These are phyloP conservation scores for Hyla sarda DNA, from an alignment of 2,113 vertebrate species.

Conservation along the genomic window DNA sequence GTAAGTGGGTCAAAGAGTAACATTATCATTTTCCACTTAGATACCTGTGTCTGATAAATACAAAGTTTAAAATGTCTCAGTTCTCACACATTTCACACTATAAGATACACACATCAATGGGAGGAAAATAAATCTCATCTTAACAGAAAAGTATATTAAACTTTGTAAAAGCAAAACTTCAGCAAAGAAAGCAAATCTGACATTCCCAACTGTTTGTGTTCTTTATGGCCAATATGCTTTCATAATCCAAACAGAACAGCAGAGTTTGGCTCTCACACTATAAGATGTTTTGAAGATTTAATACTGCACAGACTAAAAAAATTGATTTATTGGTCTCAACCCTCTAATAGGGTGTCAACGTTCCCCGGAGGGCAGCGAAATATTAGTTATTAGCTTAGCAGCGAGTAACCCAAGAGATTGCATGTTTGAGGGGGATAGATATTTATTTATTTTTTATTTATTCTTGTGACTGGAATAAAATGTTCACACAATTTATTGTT, in stretches of 20 bases:
- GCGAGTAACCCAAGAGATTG: constrained; percentile 34
- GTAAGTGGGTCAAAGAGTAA: neutral
- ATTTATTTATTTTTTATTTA: constrained; percentile 32
- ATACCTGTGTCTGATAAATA: neutral
- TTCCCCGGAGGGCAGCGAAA: constrained; percentile 36
- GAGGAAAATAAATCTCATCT: neutral
- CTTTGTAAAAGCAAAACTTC: constrained; percentile 48
- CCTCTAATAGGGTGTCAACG: constrained; percentile 55
- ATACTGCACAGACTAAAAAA: constrained; percentile 55
- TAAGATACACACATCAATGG: neutral
- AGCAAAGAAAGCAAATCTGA: constrained; percentile 59
- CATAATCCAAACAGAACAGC: constrained; percentile 60
- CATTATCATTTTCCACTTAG: neutral
- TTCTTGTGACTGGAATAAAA: neutral
- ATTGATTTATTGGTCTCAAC: constrained; percentile 60
- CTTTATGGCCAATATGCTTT: constrained; percentile 58
- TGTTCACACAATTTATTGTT: neutral
- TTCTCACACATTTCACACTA: neutral
- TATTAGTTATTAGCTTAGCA: constrained; percentile 55
- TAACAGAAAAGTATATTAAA: constrained; percentile 44
- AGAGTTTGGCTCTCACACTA: constrained; percentile 49
- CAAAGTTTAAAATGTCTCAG: neutral
- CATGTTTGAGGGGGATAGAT: constrained; percentile 25
- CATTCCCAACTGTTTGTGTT: constrained; percentile 57
- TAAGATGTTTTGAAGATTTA: constrained; percentile 59